Conservation (phyloP, 1,140 invertebrate genomes). For the Zeugodacus cucurbitae region DNA sequence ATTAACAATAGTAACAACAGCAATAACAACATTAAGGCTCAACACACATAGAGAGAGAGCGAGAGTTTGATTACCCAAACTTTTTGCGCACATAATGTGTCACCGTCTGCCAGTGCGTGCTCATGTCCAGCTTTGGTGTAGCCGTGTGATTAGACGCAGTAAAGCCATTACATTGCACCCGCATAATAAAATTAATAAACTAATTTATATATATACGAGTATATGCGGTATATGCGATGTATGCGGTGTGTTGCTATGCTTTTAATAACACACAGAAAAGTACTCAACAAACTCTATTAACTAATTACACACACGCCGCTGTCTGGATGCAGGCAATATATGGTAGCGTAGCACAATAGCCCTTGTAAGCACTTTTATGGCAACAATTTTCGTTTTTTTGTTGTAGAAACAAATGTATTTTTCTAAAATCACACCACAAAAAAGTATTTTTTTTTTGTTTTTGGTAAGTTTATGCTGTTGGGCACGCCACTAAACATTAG, state of each 20-base stretch:
- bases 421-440: not conserved
- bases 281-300: not conserved
- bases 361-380: not conserved
- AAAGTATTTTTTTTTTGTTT: not conserved
- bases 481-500: not conserved
- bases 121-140: not conserved
- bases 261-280: not conserved
- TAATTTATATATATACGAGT: not conserved
- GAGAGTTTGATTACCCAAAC: conserved; percentile 38
- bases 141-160: not conserved
- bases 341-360: not conserved
- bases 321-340: not conserved
- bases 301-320: conserved; percentile 5
- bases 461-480: not conserved
- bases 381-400: not conserved
- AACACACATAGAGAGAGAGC: not conserved
- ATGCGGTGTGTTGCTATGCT: not conserved
- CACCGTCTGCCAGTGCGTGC: not conserved
- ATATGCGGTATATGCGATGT: not conserved
- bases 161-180: not conserved
- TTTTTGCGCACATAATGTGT: conserved; percentile 16
- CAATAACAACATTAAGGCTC: not conserved
- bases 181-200: not conserved
- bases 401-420: not conserved
- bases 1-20: conserved; percentile 12